A percentile compares a stretch with the other conserved stretches of the same genome.
Evolutionary conservation across 2,888 invertebrate genomes (phyloP).

Genomic region (Chromoteleia sp.): DNA sequence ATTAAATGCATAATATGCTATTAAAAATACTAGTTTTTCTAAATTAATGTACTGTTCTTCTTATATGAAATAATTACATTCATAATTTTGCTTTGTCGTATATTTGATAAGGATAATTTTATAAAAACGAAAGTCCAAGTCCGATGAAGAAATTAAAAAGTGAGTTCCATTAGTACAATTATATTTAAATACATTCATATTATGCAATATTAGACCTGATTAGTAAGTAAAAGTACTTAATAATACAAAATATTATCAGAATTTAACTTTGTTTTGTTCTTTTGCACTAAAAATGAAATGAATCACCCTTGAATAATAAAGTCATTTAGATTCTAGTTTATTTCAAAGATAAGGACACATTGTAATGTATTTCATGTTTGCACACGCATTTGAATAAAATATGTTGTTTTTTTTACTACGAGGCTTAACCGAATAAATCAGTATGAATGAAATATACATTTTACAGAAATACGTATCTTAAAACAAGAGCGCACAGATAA

Average conservation of each 20-base stretch:
- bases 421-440: constrained; percentile 38
- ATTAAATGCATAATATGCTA: too few relatives aligned
- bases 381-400: constrained; percentile 52
- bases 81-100: too few relatives aligned
- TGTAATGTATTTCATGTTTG: constrained; percentile 60
- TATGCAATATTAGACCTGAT: not conserved
- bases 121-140: too few relatives aligned
- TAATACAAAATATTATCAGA: constrained; percentile 6
- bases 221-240: constrained; percentile 8
- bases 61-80: too few relatives aligned
- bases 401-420: constrained; percentile 35
- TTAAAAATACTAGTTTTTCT: too few relatives aligned
- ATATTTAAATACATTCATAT: not conserved
- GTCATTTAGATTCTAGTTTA: constrained; percentile 54
- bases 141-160: too few relatives aligned
- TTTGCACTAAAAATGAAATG: constrained; percentile 27
- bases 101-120: too few relatives aligned
- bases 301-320: constrained; percentile 58
- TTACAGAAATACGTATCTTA: constrained; percentile 17
- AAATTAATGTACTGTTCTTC: too few relatives aligned
- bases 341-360: constrained; percentile 44
- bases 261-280: constrained; percentile 14
- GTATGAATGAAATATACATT: constrained; percentile 36
- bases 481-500: constrained; percentile 8
- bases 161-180: too few relatives aligned